Evolutionary conservation across 53 echinoderm and acorn worm species (phyloP).

Genomic region (Antedon mediterranea): DNA sequence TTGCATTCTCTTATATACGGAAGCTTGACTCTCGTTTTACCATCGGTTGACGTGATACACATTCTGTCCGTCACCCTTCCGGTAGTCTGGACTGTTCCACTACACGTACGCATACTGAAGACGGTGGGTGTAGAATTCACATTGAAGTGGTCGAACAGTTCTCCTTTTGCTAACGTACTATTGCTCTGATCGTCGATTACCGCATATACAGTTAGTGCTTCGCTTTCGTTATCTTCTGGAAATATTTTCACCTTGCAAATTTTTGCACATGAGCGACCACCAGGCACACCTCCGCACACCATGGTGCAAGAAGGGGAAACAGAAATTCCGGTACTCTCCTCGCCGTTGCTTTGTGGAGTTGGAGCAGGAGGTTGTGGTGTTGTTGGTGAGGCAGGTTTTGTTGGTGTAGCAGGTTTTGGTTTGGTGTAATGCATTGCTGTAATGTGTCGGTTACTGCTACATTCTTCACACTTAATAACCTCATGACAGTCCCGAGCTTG

Average conservation of each 20-base stretch:
- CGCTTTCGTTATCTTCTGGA: neutral
- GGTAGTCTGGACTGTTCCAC: too few relatives aligned
- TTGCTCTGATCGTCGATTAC: too few relatives aligned
- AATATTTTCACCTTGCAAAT: slow-evolving; percentile 29
- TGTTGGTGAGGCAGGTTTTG: slow-evolving; percentile 7
- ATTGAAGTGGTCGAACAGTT: neutral
- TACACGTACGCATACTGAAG: too few relatives aligned
- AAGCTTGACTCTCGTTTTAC: too few relatives aligned
- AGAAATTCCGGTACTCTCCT: too few relatives aligned
- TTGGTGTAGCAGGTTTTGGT: too few relatives aligned
- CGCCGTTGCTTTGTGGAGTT: too few relatives aligned
- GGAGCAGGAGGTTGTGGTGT: too few relatives aligned
- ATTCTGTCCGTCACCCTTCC: too few relatives aligned
- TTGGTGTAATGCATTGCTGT: slow-evolving; percentile 17
- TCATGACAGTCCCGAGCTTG: slow-evolving; percentile 14
- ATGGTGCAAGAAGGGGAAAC: slow-evolving; percentile 20
- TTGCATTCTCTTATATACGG: neutral
- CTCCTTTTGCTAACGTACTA: neutral
- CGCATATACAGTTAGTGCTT: too few relatives aligned
- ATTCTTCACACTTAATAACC: neutral
- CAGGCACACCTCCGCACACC: slow-evolving; percentile 26
- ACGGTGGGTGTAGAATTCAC: too few relatives aligned
- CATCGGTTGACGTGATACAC: too few relatives aligned
- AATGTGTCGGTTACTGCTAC: slow-evolving; percentile 16
- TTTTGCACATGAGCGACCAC: slow-evolving; percentile 39